Evolutionary conservation across 2,797 vertebrate genomes (phyloP), one percentile per base, ranked within the genome.

Genomic region (Fratercula arctica): DNA sequence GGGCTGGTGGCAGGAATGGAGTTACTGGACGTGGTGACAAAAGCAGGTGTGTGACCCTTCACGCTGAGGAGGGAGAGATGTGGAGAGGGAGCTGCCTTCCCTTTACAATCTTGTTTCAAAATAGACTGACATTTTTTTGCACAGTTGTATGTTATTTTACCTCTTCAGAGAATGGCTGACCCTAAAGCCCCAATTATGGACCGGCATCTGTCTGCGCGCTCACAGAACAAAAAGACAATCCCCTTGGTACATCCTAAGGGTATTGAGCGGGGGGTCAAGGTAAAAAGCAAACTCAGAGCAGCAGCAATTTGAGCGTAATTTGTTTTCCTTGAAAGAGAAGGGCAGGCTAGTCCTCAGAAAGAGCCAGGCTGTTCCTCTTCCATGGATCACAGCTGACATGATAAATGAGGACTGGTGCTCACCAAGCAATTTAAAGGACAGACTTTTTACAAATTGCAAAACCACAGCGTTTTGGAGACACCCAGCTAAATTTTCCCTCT

Each of bases 71-170:
- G 2, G 2, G 31, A 4, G 63, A 11, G 48, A 15, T 67, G 24
- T 9, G 48, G 57, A 19, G 25, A 24, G 25, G 23, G 41, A 14
- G 2, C 5, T 25, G n/a, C 31, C 7, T 9, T 37, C 24, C 11
- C 51, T 51, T 26, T 5, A 10, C 51, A 10, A 0, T 19, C 15
- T 1, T 10, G 10, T 33, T 76, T 64, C 72, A 10, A 2, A 43
- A 50, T 1, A 13, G 33, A 31, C 25, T 6, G 29, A 4, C 2
- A 0, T 7, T 59, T 66, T 12, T 25, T 12, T 25, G 39, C 51
- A 23, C 26, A 21, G 1, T 51, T 20, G 10, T 7, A 1, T 13
- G 28, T 61, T 63, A 18, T 56, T 92, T 51, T 26, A 13, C 15
- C 33, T 48, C 11, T 67, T 54, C 16, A 29, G 29, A 63, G 12